These are phyloP conservation scores for Saccostrea cuccullata DNA, from an alignment of 1,140 invertebrate species.

Conservation along the genomic window DNA sequence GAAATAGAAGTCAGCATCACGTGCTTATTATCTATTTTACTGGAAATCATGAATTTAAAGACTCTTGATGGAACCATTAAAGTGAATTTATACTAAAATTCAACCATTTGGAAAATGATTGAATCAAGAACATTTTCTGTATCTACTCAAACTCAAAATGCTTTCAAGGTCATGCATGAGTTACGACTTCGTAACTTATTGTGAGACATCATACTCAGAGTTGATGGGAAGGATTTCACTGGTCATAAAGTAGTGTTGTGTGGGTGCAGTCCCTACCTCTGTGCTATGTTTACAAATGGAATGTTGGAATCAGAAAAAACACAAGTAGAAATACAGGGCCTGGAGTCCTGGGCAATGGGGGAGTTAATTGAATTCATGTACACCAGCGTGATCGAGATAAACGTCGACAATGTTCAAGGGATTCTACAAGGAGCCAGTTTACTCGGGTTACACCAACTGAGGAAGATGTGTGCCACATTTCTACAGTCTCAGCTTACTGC, in stretches of 20 bases:
- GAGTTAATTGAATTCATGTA: conserved; percentile 94
- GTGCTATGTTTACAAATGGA: conserved; percentile 78
- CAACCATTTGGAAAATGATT: conserved; percentile 63
- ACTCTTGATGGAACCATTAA: background rate
- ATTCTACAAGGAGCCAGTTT: conserved; percentile 82
- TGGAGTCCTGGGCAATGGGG: conserved; percentile 87
- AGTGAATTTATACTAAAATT: background rate
- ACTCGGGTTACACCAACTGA: conserved; percentile 74
- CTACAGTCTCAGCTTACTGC: conserved; percentile 73
- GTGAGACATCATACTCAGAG: conserved; percentile 89
- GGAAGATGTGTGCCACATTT: conserved; percentile 73
- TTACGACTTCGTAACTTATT: conserved; percentile 86
- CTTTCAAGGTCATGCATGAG: conserved; percentile 81
- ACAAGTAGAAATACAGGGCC: conserved; percentile 87
- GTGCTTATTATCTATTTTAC: background rate
- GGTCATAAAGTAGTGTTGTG: conserved; percentile 75
- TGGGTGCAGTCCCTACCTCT: conserved; percentile 75
- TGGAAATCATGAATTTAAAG: conserved; percentile 2
- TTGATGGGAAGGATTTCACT: conserved; percentile 84
- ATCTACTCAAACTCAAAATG: conserved; percentile 67
- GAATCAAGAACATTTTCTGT: conserved; percentile 73
- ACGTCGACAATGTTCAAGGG: conserved; percentile 92
- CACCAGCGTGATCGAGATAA: conserved; percentile 83
- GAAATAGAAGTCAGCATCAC: background rate
- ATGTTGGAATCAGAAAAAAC: conserved; percentile 82